Evolutionary conservation across 2,113 vertebrate species (phyloP).

Genomic region (Chlorodrepanis virens): DNA sequence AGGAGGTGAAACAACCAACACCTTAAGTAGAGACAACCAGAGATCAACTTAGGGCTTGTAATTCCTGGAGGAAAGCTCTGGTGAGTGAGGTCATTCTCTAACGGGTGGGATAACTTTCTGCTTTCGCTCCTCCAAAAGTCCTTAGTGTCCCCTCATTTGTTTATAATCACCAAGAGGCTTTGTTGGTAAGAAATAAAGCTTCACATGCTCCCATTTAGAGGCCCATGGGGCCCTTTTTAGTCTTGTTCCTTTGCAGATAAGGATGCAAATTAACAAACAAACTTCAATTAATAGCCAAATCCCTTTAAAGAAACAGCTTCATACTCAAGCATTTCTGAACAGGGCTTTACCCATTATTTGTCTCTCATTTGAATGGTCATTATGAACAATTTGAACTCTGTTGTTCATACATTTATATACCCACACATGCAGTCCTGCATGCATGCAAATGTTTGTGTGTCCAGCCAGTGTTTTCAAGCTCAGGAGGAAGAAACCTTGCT

Average conservation of each 20-base stretch:
- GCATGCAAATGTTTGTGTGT: background rate
- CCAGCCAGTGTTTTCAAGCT: background rate
- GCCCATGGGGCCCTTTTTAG: background rate
- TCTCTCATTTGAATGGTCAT: conserved; percentile 47
- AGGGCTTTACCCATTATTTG: conserved; percentile 30
- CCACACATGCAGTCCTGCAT: background rate
- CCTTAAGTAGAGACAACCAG: background rate
- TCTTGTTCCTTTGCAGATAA: conserved; percentile 39
- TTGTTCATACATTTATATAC: background rate
- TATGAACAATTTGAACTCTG: background rate
- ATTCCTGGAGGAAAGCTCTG: background rate
- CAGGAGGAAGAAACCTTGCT: background rate
- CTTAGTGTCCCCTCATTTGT: background rate
- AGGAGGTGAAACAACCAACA: background rate
- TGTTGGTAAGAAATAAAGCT: conserved; percentile 18
- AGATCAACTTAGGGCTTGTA: background rate
- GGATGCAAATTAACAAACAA: conserved; percentile 62
- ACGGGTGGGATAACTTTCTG: background rate
- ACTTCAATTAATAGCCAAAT: conserved; percentile 66
- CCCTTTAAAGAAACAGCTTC: background rate
- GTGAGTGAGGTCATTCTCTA: background rate
- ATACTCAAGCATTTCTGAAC: background rate
- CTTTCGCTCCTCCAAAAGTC: background rate
- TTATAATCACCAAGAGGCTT: conserved; percentile 37
- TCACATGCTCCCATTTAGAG: background rate